phyloP scores from a whole-genome alignment of 1,140 invertebrate species.

The Cherax quadricarinatus region DNA sequence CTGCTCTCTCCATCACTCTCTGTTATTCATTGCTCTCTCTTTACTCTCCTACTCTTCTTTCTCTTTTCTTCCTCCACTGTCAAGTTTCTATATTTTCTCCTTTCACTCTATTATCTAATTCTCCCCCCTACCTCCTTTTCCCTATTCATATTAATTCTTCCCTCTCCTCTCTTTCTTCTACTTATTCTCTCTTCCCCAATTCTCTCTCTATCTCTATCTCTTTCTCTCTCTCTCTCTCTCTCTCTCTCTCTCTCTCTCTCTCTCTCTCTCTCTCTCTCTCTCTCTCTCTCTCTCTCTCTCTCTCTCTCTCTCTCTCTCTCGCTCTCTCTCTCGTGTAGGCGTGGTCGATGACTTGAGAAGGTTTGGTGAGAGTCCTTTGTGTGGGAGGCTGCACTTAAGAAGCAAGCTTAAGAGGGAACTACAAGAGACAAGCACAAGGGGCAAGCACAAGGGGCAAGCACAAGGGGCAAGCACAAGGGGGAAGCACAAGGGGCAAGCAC shows the following conservation, averaged over 20 bases:
- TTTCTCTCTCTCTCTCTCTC: not conserved
- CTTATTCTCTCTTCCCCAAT: no score
- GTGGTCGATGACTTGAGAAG: no score
- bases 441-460: no score
- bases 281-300: not conserved
- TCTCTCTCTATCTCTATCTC: not conserved
- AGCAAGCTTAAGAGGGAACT: no score
- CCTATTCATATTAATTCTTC: not conserved
- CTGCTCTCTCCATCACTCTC: not conserved
- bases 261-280: not conserved
- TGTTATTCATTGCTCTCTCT: not conserved
- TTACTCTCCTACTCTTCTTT: not conserved
- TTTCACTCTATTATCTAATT: no score
- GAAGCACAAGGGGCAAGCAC: not conserved
- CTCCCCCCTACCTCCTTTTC: not conserved
- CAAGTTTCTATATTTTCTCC: not conserved
- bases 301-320: not conserved
- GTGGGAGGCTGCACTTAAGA: no score
- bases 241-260: constrained; percentile 10
- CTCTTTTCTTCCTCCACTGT: not conserved
- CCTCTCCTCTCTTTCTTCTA: not conserved
- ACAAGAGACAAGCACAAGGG: no score
- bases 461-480: not conserved
- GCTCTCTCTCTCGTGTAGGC: not conserved
- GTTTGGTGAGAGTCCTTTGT: no score